Evolutionary conservation across 2,888 invertebrate genomes (phyloP).

Genomic region (Sesia apiformis): DNA sequence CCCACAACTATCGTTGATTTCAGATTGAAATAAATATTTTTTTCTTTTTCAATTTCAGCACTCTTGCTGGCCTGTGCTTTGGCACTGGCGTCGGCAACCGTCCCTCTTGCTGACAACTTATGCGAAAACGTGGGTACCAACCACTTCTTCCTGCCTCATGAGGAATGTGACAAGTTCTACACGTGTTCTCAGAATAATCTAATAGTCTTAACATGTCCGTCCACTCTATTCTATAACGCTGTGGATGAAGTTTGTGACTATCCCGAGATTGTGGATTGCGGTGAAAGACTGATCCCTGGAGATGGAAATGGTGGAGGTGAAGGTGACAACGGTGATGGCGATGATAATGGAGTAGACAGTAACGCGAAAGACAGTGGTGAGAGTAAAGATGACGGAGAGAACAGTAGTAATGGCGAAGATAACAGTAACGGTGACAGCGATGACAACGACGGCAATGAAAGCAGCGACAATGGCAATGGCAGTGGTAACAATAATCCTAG

Average conservation of each 20-base stretch:
- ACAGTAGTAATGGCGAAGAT: conserved; percentile 3
- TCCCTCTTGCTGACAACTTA: not conserved
- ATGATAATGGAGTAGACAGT: conserved; percentile 9
- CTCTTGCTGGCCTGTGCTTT: not conserved
- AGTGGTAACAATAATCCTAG: conserved; percentile 17
- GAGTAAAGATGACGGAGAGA: not conserved
- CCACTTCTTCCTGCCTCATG: not conserved
- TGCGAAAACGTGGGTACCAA: not conserved
- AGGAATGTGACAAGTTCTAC: conserved; percentile 27
- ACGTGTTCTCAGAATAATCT: conserved; percentile 23
- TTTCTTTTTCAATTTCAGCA: not conserved
- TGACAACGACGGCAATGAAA: conserved; percentile 2
- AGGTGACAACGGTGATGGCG: conserved; percentile 1
- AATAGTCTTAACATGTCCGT: conserved; percentile 19
- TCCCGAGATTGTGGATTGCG: conserved; percentile 25
- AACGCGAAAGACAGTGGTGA: conserved; percentile 11
- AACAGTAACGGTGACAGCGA: conserved; percentile 2
- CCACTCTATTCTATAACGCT: conserved; percentile 24
- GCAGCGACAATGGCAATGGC: conserved; percentile 2
- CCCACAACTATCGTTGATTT: no score
- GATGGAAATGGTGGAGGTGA: conserved; percentile 1
- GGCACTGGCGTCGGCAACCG: not conserved
- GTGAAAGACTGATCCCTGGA: conserved; percentile 13
- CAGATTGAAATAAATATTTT: no score
- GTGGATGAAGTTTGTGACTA: conserved; percentile 19